A percentile compares a stretch with the other conserved stretches of the same genome.
Evolutionary conservation across 1,140 invertebrate genomes (phyloP).

Genomic region (Halesus radiatus): DNA sequence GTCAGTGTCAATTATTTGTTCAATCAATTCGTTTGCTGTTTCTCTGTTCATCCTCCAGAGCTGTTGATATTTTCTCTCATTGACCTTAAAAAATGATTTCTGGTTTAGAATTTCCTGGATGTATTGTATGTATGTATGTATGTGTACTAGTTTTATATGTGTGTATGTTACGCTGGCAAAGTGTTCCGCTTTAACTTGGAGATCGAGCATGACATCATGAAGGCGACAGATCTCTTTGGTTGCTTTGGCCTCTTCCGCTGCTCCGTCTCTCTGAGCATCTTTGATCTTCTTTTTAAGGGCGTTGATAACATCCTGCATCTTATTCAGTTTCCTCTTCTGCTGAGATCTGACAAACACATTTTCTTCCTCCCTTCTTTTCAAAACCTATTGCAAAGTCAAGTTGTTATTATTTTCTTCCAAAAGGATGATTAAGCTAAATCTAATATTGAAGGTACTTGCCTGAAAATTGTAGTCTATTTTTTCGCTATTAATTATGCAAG

Average conservation of each 20-base stretch:
- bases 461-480: slow-evolving; percentile 91
- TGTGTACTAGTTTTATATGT: background rate
- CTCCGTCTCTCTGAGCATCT: slow-evolving; percentile 71
- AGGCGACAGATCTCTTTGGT: slow-evolving; percentile 75
- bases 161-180: slow-evolving; percentile 67
- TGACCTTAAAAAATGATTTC: slow-evolving; percentile 42
- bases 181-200: slow-evolving; percentile 77
- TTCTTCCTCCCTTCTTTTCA: slow-evolving; percentile 89
- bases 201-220: slow-evolving; percentile 75
- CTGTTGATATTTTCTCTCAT: slow-evolving; percentile 67
- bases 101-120: too few relatives aligned
- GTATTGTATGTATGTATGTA: too few relatives aligned
- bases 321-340: slow-evolving; percentile 86
- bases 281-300: slow-evolving; percentile 74
- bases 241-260: slow-evolving; percentile 70
- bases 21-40: slow-evolving; percentile 71
- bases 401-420: background rate
- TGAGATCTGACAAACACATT: slow-evolving; percentile 86
- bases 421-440: background rate
- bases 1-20: slow-evolving; percentile 76
- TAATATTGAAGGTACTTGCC: slow-evolving; percentile 52
- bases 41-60: slow-evolving; percentile 71
- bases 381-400: slow-evolving; percentile 68
- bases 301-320: slow-evolving; percentile 80
- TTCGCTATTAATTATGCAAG: slow-evolving; percentile 82